A percentile compares a stretch with the other conserved stretches of the same genome.
Conservation (phyloP, 2,797 vertebrate genomes). For the Sparus aurata region DNA sequence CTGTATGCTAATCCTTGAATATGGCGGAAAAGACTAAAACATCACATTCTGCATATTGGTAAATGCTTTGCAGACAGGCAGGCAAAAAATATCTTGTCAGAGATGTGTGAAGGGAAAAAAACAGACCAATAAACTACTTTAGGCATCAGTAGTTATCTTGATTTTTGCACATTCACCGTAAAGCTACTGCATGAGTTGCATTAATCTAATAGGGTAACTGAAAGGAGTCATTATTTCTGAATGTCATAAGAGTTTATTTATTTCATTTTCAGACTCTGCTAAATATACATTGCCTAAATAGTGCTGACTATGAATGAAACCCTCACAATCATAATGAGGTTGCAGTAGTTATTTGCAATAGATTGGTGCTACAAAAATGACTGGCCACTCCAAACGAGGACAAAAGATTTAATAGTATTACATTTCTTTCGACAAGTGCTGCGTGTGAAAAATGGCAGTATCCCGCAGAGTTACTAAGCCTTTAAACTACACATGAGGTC, state of each 20-base stretch:
- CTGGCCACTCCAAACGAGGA: neutral
- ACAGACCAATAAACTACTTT: neutral
- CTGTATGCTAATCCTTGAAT: conserved; percentile 13
- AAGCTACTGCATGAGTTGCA: neutral
- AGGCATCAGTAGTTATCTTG: neutral
- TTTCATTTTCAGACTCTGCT: conserved; percentile 9
- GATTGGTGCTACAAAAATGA: neutral
- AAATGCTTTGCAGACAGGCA: neutral
- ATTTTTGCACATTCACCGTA: neutral
- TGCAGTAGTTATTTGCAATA: conserved; percentile 20
- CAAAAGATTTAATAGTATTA: neutral
- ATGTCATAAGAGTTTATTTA: neutral
- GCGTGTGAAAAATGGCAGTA: neutral
- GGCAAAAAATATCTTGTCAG: too few species aligned
- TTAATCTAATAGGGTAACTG: neutral
- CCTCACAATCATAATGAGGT: conserved; percentile 3
- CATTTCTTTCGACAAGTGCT: conserved; percentile 1
- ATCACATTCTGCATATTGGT: conserved; percentile 6
- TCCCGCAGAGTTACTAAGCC: neutral
- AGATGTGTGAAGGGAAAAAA: neutral
- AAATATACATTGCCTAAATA: conserved; percentile 21
- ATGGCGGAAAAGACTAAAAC: neutral
- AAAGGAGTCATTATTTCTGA: conserved; percentile 16
- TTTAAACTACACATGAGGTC: neutral
- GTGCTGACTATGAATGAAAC: conserved; percentile 13